Conservation (phyloP, 2,888 invertebrate species). For the Camptogramma bilineatum region DNA sequence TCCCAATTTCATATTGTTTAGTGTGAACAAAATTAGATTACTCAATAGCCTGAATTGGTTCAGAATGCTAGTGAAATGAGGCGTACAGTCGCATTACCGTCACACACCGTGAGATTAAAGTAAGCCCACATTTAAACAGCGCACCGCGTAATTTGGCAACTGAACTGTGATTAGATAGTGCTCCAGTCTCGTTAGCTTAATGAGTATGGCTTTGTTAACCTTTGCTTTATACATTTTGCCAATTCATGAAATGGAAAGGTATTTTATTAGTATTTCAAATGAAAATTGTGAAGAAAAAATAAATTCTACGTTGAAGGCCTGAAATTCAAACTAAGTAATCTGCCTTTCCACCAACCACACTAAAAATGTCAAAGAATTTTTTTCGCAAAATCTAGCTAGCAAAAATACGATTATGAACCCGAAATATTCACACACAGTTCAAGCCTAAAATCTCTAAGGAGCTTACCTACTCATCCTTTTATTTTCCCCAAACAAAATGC, state of each 20-base stretch:
- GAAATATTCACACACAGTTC: conserved; percentile 34
- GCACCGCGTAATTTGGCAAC: conserved; percentile 83
- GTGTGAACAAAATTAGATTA: conserved; percentile 12
- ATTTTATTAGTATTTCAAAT: conserved; percentile 15
- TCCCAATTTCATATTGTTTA: background rate
- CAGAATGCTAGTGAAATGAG: conserved; percentile 24
- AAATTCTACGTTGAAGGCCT: background rate
- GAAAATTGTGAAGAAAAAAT: background rate
- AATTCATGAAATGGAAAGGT: conserved; percentile 51
- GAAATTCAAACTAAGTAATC: background rate
- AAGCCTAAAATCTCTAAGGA: conserved; percentile 40
- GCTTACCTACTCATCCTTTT: conserved; percentile 42
- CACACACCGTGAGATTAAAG: conserved; percentile 74
- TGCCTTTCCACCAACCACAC: background rate
- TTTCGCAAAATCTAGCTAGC: conserved; percentile 8
- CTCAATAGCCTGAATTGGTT: conserved; percentile 5
- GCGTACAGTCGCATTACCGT: conserved; percentile 53
- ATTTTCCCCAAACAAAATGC: conserved; percentile 38
- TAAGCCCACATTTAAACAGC: conserved; percentile 79
- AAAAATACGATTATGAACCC: conserved; percentile 31
- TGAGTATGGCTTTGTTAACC: conserved; percentile 78
- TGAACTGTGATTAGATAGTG: conserved; percentile 82
- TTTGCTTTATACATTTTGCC: conserved; percentile 66
- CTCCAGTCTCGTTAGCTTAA: conserved; percentile 79
- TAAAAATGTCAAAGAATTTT: conserved; percentile 6